Evolutionary conservation across 2,113 vertebrate genomes (phyloP), one percentile per base, ranked within the genome.

Genomic region (Oreamnos americanus): DNA sequence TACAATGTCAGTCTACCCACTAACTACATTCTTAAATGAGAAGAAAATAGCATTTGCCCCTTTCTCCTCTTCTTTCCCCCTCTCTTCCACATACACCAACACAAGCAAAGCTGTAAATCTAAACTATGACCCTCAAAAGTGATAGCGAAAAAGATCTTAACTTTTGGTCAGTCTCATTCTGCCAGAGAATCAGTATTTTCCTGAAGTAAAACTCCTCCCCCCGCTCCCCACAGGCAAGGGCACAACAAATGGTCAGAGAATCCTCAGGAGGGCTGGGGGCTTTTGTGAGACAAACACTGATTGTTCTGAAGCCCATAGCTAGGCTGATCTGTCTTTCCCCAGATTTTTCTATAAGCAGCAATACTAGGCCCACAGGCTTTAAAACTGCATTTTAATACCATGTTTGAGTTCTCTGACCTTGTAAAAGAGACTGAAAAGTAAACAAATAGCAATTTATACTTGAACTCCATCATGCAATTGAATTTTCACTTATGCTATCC

Each of bases 311-410:
- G 88, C 95, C 96, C 93, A 93, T 97, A 98, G 98, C 96, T 98
- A 98, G 98, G 94, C 96, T 98, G 97, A 99, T 98, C 97, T 98
- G 97, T 97, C 98, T 98, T 93, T 98, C 94, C 97, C 96, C 98
- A 98, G 94, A 98, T 99, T 98, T 98, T 98, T 98, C 97, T 87
- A 98, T 98, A 98, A 98, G 98, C 98, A 79, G 74, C 97, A 98
- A 82, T 96, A 87, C 90, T 94, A 98, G 96, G 96, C 89, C 98
- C 91, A 97, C 36, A 97, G n/a, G 92, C 58, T 98, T 96, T 97
- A 98, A 98, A 98, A 98, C 30, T 96, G 43, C 84, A 97, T 96
- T 98, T 97, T 95, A 98, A 98, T 87, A 92, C 23, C 96, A 28
- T 58, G 87, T 94, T 39, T 94, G 90, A 93, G 47, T 90, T 97